These are phyloP conservation scores for Chunga burmeisteri DNA, from an alignment of 2,113 vertebrate genomes.

Conservation along the genomic window DNA sequence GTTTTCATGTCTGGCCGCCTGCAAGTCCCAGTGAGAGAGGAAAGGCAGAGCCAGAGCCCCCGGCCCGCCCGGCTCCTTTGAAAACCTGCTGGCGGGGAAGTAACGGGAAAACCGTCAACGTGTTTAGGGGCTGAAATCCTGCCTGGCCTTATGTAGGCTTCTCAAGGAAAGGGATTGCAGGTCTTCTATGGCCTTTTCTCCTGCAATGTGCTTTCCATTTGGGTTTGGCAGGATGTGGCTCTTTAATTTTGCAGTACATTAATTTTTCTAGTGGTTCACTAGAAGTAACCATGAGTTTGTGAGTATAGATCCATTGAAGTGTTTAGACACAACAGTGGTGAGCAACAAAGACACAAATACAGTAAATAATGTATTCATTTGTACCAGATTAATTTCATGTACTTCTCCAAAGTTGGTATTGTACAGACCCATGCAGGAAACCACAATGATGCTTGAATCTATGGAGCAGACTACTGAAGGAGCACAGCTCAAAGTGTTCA, in stretches of 20 bases:
- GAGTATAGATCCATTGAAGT: background rate
- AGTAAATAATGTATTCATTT: background rate
- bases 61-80: background rate
- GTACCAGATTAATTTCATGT: background rate
- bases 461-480: background rate
- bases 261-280: background rate
- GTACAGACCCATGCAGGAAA: background rate
- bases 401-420: background rate
- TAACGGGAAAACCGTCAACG: rapidly evolving
- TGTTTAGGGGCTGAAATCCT: background rate
- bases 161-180: background rate
- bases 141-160: background rate
- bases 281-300: background rate
- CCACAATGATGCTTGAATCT: background rate
- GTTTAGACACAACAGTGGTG: background rate
- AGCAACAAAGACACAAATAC: background rate
- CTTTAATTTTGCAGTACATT: background rate
- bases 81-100: background rate
- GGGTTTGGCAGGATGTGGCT: background rate
- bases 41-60: background rate
- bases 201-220: background rate
- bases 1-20: background rate
- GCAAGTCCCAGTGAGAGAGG: background rate
- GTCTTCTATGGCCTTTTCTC: background rate
- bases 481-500: background rate